Base-by-base conservation (phyloP, 2,888 invertebrate genomes). In the Harpalus rufipes region DNA sequence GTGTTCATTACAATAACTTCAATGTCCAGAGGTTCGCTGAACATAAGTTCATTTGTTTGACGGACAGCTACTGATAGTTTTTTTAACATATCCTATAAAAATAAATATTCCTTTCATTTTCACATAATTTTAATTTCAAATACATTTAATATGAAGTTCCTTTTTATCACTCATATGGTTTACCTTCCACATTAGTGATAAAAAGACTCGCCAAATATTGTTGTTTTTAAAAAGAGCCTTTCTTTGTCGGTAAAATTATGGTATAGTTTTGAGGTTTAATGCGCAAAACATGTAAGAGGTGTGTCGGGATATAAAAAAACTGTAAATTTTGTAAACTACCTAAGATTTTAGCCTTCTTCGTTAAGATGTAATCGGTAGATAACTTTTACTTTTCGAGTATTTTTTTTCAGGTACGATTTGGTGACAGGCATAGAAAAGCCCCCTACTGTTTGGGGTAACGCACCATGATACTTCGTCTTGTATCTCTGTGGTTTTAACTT, bases 401-500 rank as follows among this genome's bases (percentile, higher is more conserved):
- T 32, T 32, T 12, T 12, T 12, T 8, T 51, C 44, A 51, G 44
- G 44, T 51, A 32, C 32, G 1, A 51, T 78, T 78, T 78, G 78
- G 78, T 78, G 78, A 78, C 78, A 78, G 51, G 78, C 12, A 41
- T 16, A 51, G 78, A 78, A 78, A 18, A 25, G 21, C 78, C 16
- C 78, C 78, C 78, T 58, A 78, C 78, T 78, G 78, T 14, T 78
- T 56, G 51, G 32, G 78, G 78, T 56, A 58, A 18, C 78, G 21
- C 78, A 56, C 44, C 32, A 32, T 32, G 32, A 32, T 32, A 32
- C 32, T 32, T 32, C 32, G 32, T 6, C 32, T 32, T 32, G 32
- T 32, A 51, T 51, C 44, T 51, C 44, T 51, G 44, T 59, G 59
- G 59, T 59, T 16, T 59, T 14, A 56, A 8, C 44, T 12, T 51